A percentile compares a stretch with the other conserved stretches of the same genome.
These are phyloP conservation scores for Polyodon spathula DNA, from an alignment of 2,113 vertebrate genomes.

Conservation along the genomic window DNA sequence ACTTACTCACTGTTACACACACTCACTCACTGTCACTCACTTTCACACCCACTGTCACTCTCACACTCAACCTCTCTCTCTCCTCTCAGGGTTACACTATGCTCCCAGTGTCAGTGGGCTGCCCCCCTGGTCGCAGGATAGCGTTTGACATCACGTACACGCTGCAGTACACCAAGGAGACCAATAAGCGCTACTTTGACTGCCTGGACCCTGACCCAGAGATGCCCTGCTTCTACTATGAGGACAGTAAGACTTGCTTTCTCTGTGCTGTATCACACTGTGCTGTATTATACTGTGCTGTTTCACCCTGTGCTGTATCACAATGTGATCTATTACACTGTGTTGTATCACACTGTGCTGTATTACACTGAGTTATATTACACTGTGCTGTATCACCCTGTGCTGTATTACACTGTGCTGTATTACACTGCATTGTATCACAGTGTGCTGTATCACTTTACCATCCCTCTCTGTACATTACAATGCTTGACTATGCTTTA, in stretches of 20 bases:
- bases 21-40: constrained; percentile 10
- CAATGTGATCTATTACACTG: no score
- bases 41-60: constrained; percentile 9
- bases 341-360: no score
- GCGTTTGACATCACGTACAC: constrained; percentile 43
- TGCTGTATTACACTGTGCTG: no score
- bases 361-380: no score
- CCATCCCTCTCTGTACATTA: no score
- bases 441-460: no score
- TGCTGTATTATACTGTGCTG: no score
- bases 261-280: no score
- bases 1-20: background rate
- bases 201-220: constrained; percentile 16
- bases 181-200: constrained; percentile 40
- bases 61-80: background rate
- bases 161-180: background rate
- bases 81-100: constrained; percentile 22
- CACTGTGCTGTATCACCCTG: no score
- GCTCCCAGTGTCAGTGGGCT: constrained; percentile 33
- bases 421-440: no score
- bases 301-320: no score
- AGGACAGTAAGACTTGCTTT: constrained; percentile 27
- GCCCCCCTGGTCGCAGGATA: constrained; percentile 40
- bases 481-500: no score
- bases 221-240: constrained; percentile 48